Evolutionary conservation across 2,888 invertebrate species (phyloP).

Genomic region (Philaethria dido): DNA sequence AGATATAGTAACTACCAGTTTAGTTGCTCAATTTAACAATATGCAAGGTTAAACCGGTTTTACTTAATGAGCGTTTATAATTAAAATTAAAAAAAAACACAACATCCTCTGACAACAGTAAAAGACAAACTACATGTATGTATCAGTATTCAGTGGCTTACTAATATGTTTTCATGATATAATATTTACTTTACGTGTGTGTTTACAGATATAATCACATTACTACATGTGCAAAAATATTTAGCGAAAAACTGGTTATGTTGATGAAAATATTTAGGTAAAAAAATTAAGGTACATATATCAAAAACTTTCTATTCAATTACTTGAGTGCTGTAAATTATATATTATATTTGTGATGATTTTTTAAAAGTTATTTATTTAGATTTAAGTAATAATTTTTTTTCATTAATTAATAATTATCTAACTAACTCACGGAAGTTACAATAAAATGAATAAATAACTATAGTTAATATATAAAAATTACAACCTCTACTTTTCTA

Average conservation of each 20-base stretch:
- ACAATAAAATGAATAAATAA: background rate
- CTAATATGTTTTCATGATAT: conserved; percentile 1
- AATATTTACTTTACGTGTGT: background rate
- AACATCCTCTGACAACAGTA: conserved; percentile 15
- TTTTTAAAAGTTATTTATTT: background rate
- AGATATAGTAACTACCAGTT: background rate
- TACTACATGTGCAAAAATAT: background rate
- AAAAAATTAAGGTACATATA: background rate
- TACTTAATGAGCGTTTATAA: conserved; percentile 1
- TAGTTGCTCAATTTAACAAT: conserved; percentile 1
- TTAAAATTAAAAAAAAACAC: conserved; percentile 25
- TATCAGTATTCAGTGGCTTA: background rate
- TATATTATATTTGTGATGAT: no score
- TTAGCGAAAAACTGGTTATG: background rate
- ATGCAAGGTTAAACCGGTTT: conserved; percentile 14
- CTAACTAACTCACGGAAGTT: background rate
- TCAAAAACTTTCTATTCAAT: background rate
- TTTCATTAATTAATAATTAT: background rate
- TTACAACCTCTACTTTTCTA: background rate
- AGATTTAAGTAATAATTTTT: no score
- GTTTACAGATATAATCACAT: conserved; percentile 6
- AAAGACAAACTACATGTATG: conserved; percentile 17
- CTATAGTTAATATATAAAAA: background rate
- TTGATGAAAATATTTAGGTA: background rate
- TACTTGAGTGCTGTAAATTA: background rate